Percentiles rank a stretch among this genome's conserved stretches.
Evolutionary conservation across 1,140 invertebrate genomes (phyloP).

Genomic region (Caenorhabditis tropicalis): DNA sequence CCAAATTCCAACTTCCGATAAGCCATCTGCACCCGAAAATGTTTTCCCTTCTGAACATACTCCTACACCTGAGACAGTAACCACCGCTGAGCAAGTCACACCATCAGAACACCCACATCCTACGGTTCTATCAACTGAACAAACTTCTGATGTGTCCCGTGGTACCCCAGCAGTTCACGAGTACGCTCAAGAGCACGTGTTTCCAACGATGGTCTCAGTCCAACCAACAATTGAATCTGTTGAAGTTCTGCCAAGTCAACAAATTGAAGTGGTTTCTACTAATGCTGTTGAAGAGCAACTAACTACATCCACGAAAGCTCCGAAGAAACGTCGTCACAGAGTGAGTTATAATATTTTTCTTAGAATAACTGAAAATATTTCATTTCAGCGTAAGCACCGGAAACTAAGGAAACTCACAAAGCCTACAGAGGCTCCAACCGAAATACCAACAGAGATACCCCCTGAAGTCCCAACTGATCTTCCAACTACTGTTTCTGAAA

Average conservation of each 20-base stretch:
- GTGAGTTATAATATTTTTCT: background rate
- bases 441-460: background rate
- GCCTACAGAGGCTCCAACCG: background rate
- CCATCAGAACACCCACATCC: background rate
- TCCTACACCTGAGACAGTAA: background rate
- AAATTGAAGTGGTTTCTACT: constrained; percentile 2
- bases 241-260: constrained; percentile 9
- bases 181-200: background rate
- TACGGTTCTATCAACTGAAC: background rate
- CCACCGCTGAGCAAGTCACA: background rate
- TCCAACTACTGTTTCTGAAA: background rate
- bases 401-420: background rate
- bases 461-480: background rate
- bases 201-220: background rate
- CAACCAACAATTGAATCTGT: background rate
- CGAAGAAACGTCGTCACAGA: constrained; percentile 1
- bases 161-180: background rate
- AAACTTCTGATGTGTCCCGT: background rate
- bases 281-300: background rate
- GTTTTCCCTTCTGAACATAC: background rate
- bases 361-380: no score
- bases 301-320: background rate
- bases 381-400: background rate
- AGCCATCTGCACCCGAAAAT: no score
- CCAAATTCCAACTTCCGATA: background rate